Base-by-base conservation (phyloP, 2,113 vertebrate species). In the Equus przewalskii region DNA sequence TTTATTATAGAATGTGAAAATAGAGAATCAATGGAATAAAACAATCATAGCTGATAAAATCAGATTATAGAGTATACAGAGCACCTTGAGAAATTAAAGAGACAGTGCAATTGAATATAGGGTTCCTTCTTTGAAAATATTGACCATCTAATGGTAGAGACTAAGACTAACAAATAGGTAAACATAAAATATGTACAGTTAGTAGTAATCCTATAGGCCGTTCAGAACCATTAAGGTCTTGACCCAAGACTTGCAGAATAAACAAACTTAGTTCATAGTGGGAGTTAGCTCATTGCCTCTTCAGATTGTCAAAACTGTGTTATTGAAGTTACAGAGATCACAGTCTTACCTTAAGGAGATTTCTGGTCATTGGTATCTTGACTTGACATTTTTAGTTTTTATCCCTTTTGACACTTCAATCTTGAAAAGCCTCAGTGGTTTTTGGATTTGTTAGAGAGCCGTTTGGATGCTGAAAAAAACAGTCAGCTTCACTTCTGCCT, bases 1-100 rank as follows among this genome's bases (percentile, higher is more conserved):
- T 86, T 89, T 87, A 92, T 81, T 91, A 49, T 89, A 30, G 16
- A 82, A 93, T 82, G 5, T 91, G 24, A 96, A 93, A 91, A 91
- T 91, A 96, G 18, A 69, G 11, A 94, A 11, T 87, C 7, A 81
- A 3, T 96, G 21, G 22, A 91, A 91, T 72, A 65, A 93, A 93
- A 84, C 87, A 94, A 85, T 90, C 49, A 33, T 79, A 86, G 67
- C 19, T 86, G 28, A 51, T 96, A 51, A 93, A n/a, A 83, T 88
- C 8, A 80, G 19, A 76, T 91, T 92, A 33, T 94, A 72, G 15
- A 79, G 36, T 72, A 3, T 60, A 73, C 30, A 67, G 12, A 46
- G 10, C 22, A 81, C 15, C 72, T 93, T 69, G 54, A 93, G 41
- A 91, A 88, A 62, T 62, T 84, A 94, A 89, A 79, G 89, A 81